phyloP scores from a whole-genome alignment of 2,113 vertebrate species.

The Myxocyprinus asiaticus region DNA sequence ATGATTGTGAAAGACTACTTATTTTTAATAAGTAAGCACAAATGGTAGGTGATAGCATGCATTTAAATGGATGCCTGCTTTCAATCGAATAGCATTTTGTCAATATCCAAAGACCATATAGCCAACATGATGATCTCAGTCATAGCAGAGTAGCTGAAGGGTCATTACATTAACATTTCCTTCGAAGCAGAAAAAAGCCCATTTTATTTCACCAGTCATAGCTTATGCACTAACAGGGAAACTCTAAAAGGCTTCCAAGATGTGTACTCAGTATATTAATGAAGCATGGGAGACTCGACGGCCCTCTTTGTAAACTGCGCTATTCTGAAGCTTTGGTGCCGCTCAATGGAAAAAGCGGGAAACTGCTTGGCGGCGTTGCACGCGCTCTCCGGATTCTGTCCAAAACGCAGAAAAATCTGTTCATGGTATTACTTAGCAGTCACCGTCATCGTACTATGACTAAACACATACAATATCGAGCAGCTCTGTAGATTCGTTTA shows the following conservation, averaged over 20 bases:
- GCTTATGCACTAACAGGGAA: conserved; percentile 30
- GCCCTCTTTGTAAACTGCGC: conserved; percentile 31
- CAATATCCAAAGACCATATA: background rate
- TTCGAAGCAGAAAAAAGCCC: conserved; percentile 7
- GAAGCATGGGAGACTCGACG: conserved; percentile 16
- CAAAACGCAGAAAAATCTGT: background rate
- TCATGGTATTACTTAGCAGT: background rate
- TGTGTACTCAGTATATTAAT: conserved; percentile 16
- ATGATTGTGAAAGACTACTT: background rate
- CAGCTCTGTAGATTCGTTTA: background rate
- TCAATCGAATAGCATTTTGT: background rate
- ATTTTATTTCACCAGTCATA: conserved; percentile 30
- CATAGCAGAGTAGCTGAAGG: conserved; percentile 10
- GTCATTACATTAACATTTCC: conserved; percentile 24
- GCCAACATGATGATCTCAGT: background rate
- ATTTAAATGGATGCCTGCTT: background rate
- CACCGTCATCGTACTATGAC: background rate
- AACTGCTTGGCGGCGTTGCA: conserved; percentile 68
- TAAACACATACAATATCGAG: background rate
- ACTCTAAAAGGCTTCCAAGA: conserved; percentile 35
- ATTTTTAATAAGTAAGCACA: background rate
- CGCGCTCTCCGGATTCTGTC: conserved; percentile 5
- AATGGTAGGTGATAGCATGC: background rate
- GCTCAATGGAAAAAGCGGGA: conserved; percentile 78
- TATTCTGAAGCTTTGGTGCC: conserved; percentile 79